A percentile compares a stretch with the other conserved stretches of the same genome.
These are phyloP conservation scores for Macquaria ambigua DNA, from an alignment of 2,113 vertebrate species.

Conservation along the genomic window DNA sequence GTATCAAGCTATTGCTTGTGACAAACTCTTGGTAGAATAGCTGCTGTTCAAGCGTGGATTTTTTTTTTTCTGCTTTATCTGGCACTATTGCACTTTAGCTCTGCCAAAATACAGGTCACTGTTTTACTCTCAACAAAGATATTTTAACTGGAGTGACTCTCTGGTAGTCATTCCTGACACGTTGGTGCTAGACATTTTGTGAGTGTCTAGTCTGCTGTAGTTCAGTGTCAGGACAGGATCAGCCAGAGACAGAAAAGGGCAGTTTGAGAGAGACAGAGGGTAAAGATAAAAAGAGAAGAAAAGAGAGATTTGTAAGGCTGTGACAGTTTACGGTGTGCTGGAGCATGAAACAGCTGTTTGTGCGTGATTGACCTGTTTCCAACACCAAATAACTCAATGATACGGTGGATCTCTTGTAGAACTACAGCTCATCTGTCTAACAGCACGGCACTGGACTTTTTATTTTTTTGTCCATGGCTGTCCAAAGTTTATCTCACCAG, in stretches of 20 bases:
- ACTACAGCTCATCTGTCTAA: conserved; percentile 79
- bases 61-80: conserved; percentile 26
- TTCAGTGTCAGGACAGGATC: conserved; percentile 52
- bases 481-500: conserved; percentile 53
- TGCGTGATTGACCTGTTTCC: conserved; percentile 80
- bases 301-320: conserved; percentile 64
- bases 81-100: conserved; percentile 47
- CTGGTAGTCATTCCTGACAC: conserved; percentile 62
- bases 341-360: conserved; percentile 77
- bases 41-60: conserved; percentile 22
- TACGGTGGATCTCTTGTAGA: conserved; percentile 74
- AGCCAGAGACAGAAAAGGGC: conserved; percentile 13
- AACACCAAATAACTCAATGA: conserved; percentile 84
- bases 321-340: conserved; percentile 79
- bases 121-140: conserved; percentile 65
- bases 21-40: conserved; percentile 42
- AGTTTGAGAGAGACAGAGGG: conserved; percentile 48
- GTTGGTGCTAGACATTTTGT: conserved; percentile 61
- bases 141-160: conserved; percentile 57
- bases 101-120: conserved; percentile 54
- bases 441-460: conserved; percentile 55
- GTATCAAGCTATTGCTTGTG: conserved; percentile 47
- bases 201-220: conserved; percentile 58
- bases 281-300: conserved; percentile 58
- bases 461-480: conserved; percentile 45